Base-by-base conservation (phyloP, 2,113 vertebrate species). In the Misgurnus mizolepis region DNA sequence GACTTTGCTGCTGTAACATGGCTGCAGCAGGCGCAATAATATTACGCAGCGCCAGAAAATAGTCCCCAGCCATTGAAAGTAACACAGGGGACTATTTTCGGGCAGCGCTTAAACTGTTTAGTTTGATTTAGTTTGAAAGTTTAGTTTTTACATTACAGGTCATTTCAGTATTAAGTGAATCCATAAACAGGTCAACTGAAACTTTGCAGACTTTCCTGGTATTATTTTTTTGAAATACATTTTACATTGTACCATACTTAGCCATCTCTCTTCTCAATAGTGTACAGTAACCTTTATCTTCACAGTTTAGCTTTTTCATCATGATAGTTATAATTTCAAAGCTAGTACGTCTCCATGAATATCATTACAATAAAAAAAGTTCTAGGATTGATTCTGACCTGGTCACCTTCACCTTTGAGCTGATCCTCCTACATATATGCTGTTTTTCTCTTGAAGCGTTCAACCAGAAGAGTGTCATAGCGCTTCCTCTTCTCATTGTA, bases 301-400 rank as follows among this genome's bases (percentile, higher is more conserved):
- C 55, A 56, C 76, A 66, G 71, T 85, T 85, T 43, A 50, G 76
- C 53, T 58, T 79, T 74, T 78, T 78, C 77, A 71, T 85, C 65
- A 76, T 66, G 49, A 70, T 5, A n/a, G 58, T 79, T 67, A 82
- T 82, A 82, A 67, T 76, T 76, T 56, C 65, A 75, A 72, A 11
- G 67, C 11, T 45, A 61, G 65, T 67, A 69, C 40, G 58, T 65
- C 75, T 56, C 60, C 50, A 7, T 60, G 58, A 50, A 75, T 75
- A 65, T 74, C 56, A 84, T 81, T 75, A 78, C 22, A 49, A 58
- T 78, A 60, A 81, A 84, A 78, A 76, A 67, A 71, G 68, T 64
- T 84, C 58, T 71, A 70, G 58, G 53, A 70, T 82, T 82, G 76
- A 80, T 56, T 79, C 76, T 79, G 71, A 82, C 82, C 79, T 47